A percentile compares a stretch with the other conserved stretches of the same genome.
Evolutionary conservation across 2,113 vertebrate species (phyloP).

Genomic region (Orthonyx spaldingii): DNA sequence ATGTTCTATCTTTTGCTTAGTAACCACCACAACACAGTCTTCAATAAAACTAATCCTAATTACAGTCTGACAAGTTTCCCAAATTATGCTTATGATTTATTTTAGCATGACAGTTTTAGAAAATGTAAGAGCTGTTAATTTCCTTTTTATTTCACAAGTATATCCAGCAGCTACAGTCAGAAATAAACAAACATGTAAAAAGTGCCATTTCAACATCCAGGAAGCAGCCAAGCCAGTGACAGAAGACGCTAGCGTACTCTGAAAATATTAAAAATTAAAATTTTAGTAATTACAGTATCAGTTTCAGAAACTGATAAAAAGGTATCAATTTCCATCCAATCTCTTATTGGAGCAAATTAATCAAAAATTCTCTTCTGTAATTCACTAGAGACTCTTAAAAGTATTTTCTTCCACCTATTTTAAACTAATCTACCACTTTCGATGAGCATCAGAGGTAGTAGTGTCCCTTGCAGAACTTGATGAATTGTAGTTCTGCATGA

Average conservation of each 20-base stretch:
- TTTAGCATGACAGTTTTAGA: conserved; percentile 11
- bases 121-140: background rate
- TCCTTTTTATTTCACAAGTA: conserved; percentile 3
- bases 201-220: background rate
- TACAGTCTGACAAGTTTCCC: conserved; percentile 38
- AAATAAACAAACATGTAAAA: background rate
- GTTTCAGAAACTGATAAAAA: background rate
- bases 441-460: background rate
- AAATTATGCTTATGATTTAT: conserved; percentile 50
- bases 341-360: background rate
- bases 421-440: background rate
- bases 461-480: background rate
- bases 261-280: background rate
- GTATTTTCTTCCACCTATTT: background rate
- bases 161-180: background rate
- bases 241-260: background rate
- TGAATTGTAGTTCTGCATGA: background rate
- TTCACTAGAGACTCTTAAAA: background rate
- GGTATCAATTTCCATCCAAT: background rate
- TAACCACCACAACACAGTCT: conserved; percentile 22
- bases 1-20: conserved; percentile 27
- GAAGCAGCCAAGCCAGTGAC: background rate
- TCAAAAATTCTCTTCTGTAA: background rate
- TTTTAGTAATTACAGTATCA: background rate
- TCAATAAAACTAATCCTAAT: conserved; percentile 60